Percentiles rank a stretch among this genome's conserved stretches.
Conservation (phyloP, 2,113 vertebrate genomes). For the Semnornis frantzii region DNA sequence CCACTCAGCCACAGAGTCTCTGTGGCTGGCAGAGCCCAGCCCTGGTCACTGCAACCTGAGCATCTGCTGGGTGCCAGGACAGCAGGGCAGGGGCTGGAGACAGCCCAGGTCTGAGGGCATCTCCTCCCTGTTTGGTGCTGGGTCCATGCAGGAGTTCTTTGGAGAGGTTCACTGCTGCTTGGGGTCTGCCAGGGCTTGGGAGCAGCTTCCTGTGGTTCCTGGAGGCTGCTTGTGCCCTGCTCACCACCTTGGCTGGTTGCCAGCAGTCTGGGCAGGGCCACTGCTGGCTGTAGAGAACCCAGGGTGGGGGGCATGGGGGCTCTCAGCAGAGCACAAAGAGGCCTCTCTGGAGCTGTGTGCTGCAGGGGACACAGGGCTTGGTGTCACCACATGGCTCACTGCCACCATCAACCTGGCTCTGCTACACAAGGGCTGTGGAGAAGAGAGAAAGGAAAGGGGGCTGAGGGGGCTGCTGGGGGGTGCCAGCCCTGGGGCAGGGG, state of each 20-base stretch:
- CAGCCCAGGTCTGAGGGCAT: not conserved
- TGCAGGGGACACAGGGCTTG: not conserved
- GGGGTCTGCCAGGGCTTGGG: not conserved
- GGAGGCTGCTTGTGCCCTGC: not conserved
- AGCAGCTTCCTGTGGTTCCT: fast-evolving
- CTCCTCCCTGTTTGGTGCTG: not conserved
- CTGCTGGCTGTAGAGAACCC: not conserved
- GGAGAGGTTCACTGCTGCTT: not conserved
- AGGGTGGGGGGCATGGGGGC: fast-evolving
- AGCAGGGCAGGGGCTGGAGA: not conserved
- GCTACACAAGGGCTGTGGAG: not conserved
- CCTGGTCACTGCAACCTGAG: not conserved
- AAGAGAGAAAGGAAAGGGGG: not conserved
- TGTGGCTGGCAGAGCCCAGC: too few relatives aligned
- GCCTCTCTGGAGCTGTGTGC: not conserved
- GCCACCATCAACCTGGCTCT: not conserved
- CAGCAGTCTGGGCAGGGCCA: not conserved
- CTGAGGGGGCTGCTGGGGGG: not conserved
- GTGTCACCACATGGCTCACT: not conserved
- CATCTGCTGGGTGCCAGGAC: not conserved
- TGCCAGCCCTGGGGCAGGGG: not conserved
- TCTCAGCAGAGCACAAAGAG: not conserved
- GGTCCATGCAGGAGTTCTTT: not conserved
- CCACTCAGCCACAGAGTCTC: not conserved
- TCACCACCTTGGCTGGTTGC: too few relatives aligned